phyloP scores from a whole-genome alignment of 2,888 invertebrate species.

The Griposia aprilina region DNA sequence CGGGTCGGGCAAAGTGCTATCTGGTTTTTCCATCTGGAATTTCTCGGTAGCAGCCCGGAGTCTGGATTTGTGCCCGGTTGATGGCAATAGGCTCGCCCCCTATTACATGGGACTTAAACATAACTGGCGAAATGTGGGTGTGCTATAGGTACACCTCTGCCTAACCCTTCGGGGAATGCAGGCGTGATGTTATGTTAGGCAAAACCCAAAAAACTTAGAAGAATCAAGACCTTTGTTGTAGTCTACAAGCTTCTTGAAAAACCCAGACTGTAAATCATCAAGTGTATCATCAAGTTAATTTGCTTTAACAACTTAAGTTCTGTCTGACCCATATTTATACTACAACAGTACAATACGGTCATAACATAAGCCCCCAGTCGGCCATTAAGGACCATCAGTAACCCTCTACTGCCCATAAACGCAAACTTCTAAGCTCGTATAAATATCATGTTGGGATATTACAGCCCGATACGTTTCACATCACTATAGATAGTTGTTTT shows the following conservation, averaged over 20 bases:
- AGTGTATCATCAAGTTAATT: slow-evolving; percentile 14
- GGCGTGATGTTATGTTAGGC: too few species aligned
- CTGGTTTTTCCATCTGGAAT: too few species aligned
- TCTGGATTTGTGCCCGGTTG: too few species aligned
- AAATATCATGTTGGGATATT: slow-evolving; percentile 52
- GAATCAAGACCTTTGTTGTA: background rate
- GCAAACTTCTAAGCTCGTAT: slow-evolving; percentile 47
- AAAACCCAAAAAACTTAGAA: too few species aligned
- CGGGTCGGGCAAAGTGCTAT: too few species aligned
- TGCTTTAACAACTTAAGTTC: background rate
- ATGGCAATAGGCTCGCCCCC: too few species aligned
- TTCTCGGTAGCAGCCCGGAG: too few species aligned
- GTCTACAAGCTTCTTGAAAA: background rate
- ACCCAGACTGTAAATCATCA: background rate
- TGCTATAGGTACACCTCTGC: too few species aligned
- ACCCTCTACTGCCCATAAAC: slow-evolving; percentile 47
- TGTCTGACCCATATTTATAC: background rate
- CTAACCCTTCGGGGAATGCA: too few species aligned
- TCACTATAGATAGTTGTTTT: slow-evolving; percentile 21
- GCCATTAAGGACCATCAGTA: slow-evolving; percentile 45
- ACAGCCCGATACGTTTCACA: slow-evolving; percentile 32
- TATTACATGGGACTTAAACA: too few species aligned
- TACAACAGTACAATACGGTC: slow-evolving; percentile 1
- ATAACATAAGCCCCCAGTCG: slow-evolving; percentile 2
- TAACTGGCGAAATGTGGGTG: too few species aligned